Percentiles rank a stretch among this genome's conserved stretches.
These are phyloP conservation scores for Myioborus melanocephalus DNA, from an alignment of 2,797 vertebrate species.

Conservation along the genomic window DNA sequence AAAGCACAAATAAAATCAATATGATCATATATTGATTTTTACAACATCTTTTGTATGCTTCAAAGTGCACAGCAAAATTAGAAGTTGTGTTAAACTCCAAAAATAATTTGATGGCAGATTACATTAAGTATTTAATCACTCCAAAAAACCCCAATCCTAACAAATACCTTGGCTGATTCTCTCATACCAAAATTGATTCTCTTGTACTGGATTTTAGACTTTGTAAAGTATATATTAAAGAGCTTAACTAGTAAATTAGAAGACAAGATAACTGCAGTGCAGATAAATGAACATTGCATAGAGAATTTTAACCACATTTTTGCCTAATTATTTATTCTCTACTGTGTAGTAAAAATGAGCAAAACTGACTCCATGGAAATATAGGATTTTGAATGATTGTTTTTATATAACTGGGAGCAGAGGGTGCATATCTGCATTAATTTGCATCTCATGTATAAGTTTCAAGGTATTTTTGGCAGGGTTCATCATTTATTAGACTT, in stretches of 20 bases:
- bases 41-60: not conserved
- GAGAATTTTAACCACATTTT: slow-evolving; percentile 42
- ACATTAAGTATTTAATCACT: slow-evolving; percentile 10
- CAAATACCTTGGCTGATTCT: not conserved
- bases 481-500: not conserved
- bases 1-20: not conserved
- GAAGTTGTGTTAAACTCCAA: not conserved
- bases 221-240: slow-evolving; percentile 23
- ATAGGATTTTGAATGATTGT: not conserved
- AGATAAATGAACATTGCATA: slow-evolving; percentile 5
- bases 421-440: not conserved
- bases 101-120: slow-evolving; percentile 56
- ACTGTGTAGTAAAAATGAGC: not conserved
- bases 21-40: slow-evolving; percentile 5
- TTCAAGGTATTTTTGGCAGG: not conserved
- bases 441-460: not conserved
- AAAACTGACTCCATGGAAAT: not conserved
- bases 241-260: slow-evolving; percentile 50
- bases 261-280: slow-evolving; percentile 16
- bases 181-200: slow-evolving; percentile 25
- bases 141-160: not conserved
- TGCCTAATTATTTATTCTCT: slow-evolving; percentile 17
- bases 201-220: slow-evolving; percentile 26
- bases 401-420: not conserved
- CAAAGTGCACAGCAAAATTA: not conserved